Evolutionary conservation across 1,140 invertebrate species (phyloP), one percentile per base, ranked within the genome.

Genomic region (Agrilus planipennis): DNA sequence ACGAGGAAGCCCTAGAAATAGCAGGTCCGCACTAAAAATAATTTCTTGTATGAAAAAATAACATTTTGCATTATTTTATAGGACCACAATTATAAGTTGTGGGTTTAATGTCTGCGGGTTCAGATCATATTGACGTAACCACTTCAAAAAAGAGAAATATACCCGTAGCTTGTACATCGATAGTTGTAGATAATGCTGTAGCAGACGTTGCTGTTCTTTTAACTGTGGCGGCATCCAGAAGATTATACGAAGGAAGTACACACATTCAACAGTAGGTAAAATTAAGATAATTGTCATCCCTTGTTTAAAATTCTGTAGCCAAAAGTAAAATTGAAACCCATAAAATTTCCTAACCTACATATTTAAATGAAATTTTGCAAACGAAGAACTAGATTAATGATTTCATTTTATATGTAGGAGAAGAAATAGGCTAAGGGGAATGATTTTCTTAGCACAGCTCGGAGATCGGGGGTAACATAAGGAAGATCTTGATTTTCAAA

Each of bases 141-240:
- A 77, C 73, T 53, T 62, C 84, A 6, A 76, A 76, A 60, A 61
- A 56, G 14, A 67, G 77, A 7, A 68, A 71, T 4, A 72, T 86
- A 9, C 68, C 67, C 25, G 60, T 84, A 10, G 84, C 87, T 0
- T 77, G 89, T 51, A 90, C 87, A 0, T 85, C 86, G 0, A 66
- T 72, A 25, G 82, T 89, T 1, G 61, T 90, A 2, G 83, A 81
- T 16, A 75, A 77, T 45, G 74, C 85, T 1, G 84, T 87, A 0
- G 86, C 89, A 1, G 88, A 93, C 60, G 65, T 85, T 16, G 77
- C 84, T 3, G 69, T 92, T 2, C 72, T 79, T 1, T 61, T 92
- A 3, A 49, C 83, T 30, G 67, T 92, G 30, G 70, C 73, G 10
- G 80, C 85, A 1, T 72, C 76, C 1, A 72, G 86, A 34, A 67